Evolutionary conservation across 2,888 invertebrate species (phyloP).

Genomic region (Hyppa rectilinea): DNA sequence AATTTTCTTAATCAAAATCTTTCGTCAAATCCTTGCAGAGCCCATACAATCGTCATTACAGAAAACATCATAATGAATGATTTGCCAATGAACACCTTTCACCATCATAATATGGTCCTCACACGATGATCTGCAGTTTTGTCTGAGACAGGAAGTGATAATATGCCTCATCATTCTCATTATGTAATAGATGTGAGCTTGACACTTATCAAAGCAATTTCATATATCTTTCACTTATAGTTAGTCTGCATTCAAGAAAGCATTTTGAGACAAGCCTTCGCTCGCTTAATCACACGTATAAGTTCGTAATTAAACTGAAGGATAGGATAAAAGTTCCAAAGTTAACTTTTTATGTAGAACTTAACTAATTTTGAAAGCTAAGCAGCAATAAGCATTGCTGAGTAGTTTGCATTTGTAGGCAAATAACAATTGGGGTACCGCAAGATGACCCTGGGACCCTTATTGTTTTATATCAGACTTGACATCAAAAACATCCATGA

Average conservation of each 20-base stretch:
- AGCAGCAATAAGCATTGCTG: not conserved
- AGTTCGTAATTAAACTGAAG: not conserved
- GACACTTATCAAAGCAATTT: slow-evolving; percentile 23
- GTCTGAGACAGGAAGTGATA: slow-evolving; percentile 38
- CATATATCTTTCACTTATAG: slow-evolving; percentile 34
- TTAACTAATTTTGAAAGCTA: not conserved
- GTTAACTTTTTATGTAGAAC: not conserved
- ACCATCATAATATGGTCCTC: slow-evolving; percentile 31
- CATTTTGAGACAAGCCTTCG: slow-evolving; percentile 8
- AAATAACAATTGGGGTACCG: not conserved
- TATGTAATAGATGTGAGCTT: slow-evolving; percentile 37
- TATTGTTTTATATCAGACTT: not conserved
- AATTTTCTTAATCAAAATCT: not conserved
- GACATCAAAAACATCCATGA: not conserved
- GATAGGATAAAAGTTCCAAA: not conserved
- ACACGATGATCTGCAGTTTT: slow-evolving; percentile 51
- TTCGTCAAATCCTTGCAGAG: not conserved
- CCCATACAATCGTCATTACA: not conserved
- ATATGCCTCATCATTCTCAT: slow-evolving; percentile 36
- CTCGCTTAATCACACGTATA: not conserved
- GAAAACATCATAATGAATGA: slow-evolving; percentile 9
- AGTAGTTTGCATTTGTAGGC: not conserved
- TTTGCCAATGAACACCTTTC: slow-evolving; percentile 43
- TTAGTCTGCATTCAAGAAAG: not conserved
- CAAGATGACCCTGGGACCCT: slow-evolving; percentile 11